Evolutionary conservation across 2,888 invertebrate genomes (phyloP), one percentile per base, ranked within the genome.

Genomic region (Ophion obscuratus): DNA sequence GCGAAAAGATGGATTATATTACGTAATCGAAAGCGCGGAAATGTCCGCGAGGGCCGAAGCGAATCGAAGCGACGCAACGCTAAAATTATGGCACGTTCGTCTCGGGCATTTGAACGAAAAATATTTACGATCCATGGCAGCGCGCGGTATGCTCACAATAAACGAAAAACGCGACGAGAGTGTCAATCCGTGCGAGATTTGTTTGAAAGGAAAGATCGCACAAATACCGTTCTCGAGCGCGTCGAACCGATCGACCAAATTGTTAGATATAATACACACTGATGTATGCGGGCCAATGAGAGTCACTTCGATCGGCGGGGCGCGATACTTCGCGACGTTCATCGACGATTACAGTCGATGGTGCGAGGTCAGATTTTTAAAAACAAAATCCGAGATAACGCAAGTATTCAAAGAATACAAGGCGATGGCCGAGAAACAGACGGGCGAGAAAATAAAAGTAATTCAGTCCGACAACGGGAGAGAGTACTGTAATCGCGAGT

Each of bases 401-500:
- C 75, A 78, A 9, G 20, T 14, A 3, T 81, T 61, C 71, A 66
- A 1, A 67, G 66, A 57, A 57, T 14, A 3, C 27, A 17, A 10
- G 27, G 40, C 40, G 40, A 20, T 44, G 74, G n/a, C 53, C 31
- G 74, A 61, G 2, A 73, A 27, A n/a, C 67, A 57, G 17, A 77
- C 67, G 2, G 66, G 66, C 14, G 24, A 53, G 27, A 66, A 53
- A 36, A 77, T 57, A 67, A 77, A 77, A 27, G 20, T 57, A 31
- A 24, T 66, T n/a, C 76, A 77, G 20, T 77, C 67, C 6, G 76
- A 77, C 20, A 66, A 67, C 20, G 76, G 66, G 1, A 40, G 31
- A 17, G 36, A 77, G 31, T 67, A 20, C 27, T 57, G 66, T 9
- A 40, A 40, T 40, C 40, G 40, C 40, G 40, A 40, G 9, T 9